Evolutionary conservation across 2,888 invertebrate species (phyloP).

Genomic region (Campopleginae sp.): DNA sequence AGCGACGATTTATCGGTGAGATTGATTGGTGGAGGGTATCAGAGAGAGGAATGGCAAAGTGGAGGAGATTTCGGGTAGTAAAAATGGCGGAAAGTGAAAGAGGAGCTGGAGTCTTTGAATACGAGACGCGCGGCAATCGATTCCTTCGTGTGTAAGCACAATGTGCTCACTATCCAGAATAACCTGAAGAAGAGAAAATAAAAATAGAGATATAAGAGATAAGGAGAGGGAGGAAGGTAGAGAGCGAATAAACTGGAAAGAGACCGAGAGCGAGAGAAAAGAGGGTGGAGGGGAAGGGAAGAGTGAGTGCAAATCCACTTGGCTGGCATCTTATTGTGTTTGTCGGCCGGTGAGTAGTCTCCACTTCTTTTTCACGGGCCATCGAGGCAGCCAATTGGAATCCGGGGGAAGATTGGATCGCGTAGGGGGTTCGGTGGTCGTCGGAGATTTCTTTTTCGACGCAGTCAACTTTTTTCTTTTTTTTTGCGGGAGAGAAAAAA

Average conservation of each 20-base stretch:
- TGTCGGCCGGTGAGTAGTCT: slow-evolving; percentile 60
- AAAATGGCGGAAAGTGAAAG: not conserved
- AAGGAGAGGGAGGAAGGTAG: slow-evolving; percentile 21
- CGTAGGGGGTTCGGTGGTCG: slow-evolving; percentile 29
- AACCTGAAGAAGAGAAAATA: slow-evolving; percentile 38
- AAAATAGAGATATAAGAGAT: slow-evolving; percentile 21
- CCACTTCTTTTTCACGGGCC: slow-evolving; percentile 62
- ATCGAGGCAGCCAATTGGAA: slow-evolving; percentile 68
- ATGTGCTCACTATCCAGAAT: slow-evolving; percentile 42
- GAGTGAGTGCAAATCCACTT: slow-evolving; percentile 65
- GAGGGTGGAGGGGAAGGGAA: slow-evolving; percentile 27
- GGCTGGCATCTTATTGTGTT: slow-evolving; percentile 68
- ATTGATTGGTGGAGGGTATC: not conserved
- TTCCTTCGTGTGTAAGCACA: slow-evolving; percentile 5
- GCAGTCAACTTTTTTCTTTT: slow-evolving; percentile 4
- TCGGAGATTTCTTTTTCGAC: slow-evolving; percentile 46
- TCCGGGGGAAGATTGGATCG: slow-evolving; percentile 66
- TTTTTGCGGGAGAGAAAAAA: slow-evolving; percentile 1
- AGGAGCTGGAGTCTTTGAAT: slow-evolving; percentile 9
- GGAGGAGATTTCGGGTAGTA: not conserved
- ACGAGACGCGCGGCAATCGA: slow-evolving; percentile 41
- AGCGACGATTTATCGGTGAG: not conserved
- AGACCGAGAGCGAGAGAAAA: not conserved
- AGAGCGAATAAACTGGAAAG: not conserved
- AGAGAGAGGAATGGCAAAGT: not conserved